Evolutionary conservation across 1,140 invertebrate genomes (phyloP), one percentile per base, ranked within the genome.

Genomic region (Pseudomyrmex pallidus): DNA sequence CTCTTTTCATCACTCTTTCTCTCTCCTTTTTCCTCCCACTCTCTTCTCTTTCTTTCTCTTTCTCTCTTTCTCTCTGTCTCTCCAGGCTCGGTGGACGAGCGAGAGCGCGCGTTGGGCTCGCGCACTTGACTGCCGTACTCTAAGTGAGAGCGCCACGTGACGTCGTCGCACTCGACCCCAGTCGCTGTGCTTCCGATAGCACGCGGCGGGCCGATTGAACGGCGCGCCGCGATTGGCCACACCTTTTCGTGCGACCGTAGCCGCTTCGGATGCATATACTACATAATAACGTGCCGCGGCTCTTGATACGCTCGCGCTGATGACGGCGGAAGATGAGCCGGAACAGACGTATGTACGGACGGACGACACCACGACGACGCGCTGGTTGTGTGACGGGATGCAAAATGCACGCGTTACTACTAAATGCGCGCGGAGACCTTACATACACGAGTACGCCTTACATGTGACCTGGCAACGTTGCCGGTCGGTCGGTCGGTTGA

Each of bases 101-200:
- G 70, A 83, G 82, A 66, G 74, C 76, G 74, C 82, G 82, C 76
- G 50, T 35, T 35, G 83, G 50, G 66, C 83, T 84, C 83, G 83
- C 73, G 83, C 83, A 84, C 83, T 84, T 84, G 83, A 84, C 83
- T 84, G 83, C 83, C 67, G 74, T 68, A 76, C 57, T 84, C 83
- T 80, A 59, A 70, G 83, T 80, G 83, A 84, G 83, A 84, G 66
- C 66, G 83, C 83, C 83, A 84, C 83, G 83, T 84, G 83, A 84
- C 64, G 74, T 84, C 76, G 83, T 66, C 74, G 61, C 76, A 54
- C 76, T 80, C 83, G 74, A 84, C 74, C 83, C 83, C 67, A 84
- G 68, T 48, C 22, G 64, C 76, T 80, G 17, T 62, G 76, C 66
- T 84, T 84, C 74, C 74, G 57, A 84, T 84, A 84, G 78, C 72